Evolutionary conservation across 2,888 invertebrate species (phyloP).

Genomic region (Zaprionus bogoriensis): DNA sequence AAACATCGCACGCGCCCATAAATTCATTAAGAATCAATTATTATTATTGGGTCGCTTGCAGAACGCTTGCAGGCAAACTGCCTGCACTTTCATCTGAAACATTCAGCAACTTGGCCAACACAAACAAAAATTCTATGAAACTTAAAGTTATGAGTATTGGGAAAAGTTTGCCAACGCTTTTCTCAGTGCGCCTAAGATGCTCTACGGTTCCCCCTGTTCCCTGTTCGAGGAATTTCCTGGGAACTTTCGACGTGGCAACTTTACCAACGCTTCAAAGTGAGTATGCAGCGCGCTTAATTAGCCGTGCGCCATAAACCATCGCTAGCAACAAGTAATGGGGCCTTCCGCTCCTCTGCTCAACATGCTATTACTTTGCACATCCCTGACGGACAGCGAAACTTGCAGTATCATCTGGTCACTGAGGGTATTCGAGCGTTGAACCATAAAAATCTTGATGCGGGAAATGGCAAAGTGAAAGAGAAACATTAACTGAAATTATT

Average conservation of each 20-base stretch:
- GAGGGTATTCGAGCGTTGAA: too few species aligned
- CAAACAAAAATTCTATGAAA: constrained; percentile 11
- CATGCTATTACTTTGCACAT: too few species aligned
- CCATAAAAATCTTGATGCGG: too few species aligned
- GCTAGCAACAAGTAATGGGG: neutral
- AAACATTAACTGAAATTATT: too few species aligned
- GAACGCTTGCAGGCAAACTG: neutral
- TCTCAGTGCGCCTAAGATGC: neutral
- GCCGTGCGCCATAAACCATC: constrained; percentile 15
- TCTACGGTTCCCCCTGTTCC: too few species aligned
- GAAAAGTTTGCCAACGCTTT: constrained; percentile 9
- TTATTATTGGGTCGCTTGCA: constrained; percentile 24
- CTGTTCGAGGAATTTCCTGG: neutral
- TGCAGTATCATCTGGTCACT: too few species aligned
- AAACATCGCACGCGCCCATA: constrained; percentile 12
- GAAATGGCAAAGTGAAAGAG: too few species aligned
- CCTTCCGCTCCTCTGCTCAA: too few species aligned
- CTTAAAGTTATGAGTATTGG: neutral
- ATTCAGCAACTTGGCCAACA: neutral
- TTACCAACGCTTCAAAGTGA: constrained; percentile 16
- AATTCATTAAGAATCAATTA: constrained; percentile 58
- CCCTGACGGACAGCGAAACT: too few species aligned
- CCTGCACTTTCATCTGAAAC: neutral
- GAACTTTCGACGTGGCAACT: constrained; percentile 10
- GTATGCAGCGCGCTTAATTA: constrained; percentile 27